Base-by-base conservation (phyloP, 2,113 vertebrate species). In the Vicugna pacos region DNA sequence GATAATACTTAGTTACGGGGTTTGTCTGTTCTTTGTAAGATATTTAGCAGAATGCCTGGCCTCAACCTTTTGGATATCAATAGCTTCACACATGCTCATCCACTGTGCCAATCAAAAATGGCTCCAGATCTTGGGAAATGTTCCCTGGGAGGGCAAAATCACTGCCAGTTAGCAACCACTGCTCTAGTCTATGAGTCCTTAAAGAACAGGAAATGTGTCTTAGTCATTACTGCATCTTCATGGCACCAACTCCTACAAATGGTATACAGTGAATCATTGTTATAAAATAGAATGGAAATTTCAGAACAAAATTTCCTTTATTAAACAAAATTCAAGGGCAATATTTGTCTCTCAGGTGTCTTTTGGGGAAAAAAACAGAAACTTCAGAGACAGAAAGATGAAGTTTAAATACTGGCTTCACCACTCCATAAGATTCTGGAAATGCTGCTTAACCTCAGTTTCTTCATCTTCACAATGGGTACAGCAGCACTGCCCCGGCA, bases 371-470 rank as follows among this genome's bases (percentile, higher is more conserved):
- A 56, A 19, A 90, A 67, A 15, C 24, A 77, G 70, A 42, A 93
- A 60, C 8, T 81, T 91, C 52, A 62, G 19, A 82, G 24, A 58
- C 6, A 93, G 42, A 92, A 79, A 76, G 20, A 32, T 14, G 5
- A 79, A 76, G 24, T 38, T 94, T 87, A 69, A 65, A 93, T 70
- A 58, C 75, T 95, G 56, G 56, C 13, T 70, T 94, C 11, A 32
- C 11, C 54, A 42, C 15, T 79, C 58, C 20, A 12, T 22, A 64
- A 92, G 60, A 84, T 5, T n/a, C 35, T 75, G 35, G 22, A 62
- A 62, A 90, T 76, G 11, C 54, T 42, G 20, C 24, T 90, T 64
- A 69, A 17, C 8, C 22, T 90, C n/a, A 42, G 46, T 46, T 48
- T 69, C 17, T 48, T 89, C 48, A 48, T 89, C 72, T 82, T 60